A percentile compares a stretch with the other conserved stretches of the same genome.
These are phyloP conservation scores for Scaeva pyrastri DNA, from an alignment of 2,888 invertebrate species.

Conservation along the genomic window DNA sequence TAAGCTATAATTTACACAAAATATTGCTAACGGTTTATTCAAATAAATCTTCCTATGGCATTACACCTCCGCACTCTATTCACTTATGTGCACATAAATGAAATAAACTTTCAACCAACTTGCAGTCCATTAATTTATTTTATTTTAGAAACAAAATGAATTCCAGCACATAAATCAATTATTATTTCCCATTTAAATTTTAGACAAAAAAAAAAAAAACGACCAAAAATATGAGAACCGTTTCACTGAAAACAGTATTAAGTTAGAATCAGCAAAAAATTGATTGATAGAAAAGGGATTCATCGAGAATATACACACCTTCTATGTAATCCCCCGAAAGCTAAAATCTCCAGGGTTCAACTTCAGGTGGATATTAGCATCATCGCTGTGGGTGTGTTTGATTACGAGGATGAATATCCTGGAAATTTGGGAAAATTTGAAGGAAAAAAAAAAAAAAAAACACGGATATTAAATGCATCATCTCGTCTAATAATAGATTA, in stretches of 20 bases:
- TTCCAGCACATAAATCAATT: slow-evolving; percentile 17
- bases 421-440: too few species aligned
- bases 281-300: too few species aligned
- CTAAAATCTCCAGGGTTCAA: too few species aligned
- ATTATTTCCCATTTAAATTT: not conserved
- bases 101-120: slow-evolving; percentile 46
- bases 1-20: slow-evolving; percentile 2
- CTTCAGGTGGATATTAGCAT: too few species aligned
- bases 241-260: not conserved
- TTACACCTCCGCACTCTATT: not conserved
- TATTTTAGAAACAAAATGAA: slow-evolving; percentile 19
- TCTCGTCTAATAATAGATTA: not conserved
- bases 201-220: not conserved
- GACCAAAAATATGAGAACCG: not conserved
- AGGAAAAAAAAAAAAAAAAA: too few species aligned
- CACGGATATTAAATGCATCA: not conserved
- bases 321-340: too few species aligned
- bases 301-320: too few species aligned
- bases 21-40: not conserved
- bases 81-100: slow-evolving; percentile 15
- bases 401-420: too few species aligned
- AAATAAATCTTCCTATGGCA: not conserved
- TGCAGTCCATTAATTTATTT: slow-evolving; percentile 59
- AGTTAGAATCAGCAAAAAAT: too few species aligned
- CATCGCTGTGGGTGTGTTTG: too few species aligned